Conservation (phyloP, 2,797 vertebrate species). For the Petrocephalus sullivani region DNA sequence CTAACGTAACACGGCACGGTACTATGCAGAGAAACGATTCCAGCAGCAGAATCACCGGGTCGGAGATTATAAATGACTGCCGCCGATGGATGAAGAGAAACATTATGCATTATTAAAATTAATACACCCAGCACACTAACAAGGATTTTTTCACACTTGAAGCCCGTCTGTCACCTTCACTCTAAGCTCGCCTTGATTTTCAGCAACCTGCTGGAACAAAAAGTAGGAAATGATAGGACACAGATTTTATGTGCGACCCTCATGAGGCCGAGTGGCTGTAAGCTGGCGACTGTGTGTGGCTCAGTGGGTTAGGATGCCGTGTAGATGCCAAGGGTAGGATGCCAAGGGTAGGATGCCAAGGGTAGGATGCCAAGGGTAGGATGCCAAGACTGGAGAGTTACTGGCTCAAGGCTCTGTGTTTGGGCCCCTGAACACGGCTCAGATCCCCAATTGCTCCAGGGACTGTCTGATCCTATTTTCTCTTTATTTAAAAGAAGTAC, state of each 20-base stretch:
- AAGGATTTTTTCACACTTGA: conserved; percentile 26
- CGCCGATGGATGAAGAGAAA: conserved; percentile 6
- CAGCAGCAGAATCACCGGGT: background rate
- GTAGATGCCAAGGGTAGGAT: background rate
- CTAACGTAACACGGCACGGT: background rate
- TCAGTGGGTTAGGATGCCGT: background rate
- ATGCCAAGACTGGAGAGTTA: background rate
- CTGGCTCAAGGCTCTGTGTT: background rate
- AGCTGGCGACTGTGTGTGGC: background rate
- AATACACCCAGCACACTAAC: conserved; percentile 13
- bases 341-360: too few relatives aligned
- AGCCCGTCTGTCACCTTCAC: conserved; percentile 16
- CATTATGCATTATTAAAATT: background rate
- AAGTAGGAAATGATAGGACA: background rate
- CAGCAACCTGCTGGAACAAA: background rate
- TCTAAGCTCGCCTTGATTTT: background rate
- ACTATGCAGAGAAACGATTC: background rate
- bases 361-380: background rate
- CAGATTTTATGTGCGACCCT: background rate
- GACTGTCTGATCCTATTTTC: conserved; percentile 11
- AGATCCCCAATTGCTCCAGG: background rate
- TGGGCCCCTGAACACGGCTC: background rate
- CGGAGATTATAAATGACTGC: background rate
- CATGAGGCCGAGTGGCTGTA: background rate
- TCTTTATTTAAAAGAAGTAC: conserved; percentile 1